These are phyloP conservation scores for Ariolimax columbianus DNA, from an alignment of 2,888 invertebrate species.

Conservation along the genomic window DNA sequence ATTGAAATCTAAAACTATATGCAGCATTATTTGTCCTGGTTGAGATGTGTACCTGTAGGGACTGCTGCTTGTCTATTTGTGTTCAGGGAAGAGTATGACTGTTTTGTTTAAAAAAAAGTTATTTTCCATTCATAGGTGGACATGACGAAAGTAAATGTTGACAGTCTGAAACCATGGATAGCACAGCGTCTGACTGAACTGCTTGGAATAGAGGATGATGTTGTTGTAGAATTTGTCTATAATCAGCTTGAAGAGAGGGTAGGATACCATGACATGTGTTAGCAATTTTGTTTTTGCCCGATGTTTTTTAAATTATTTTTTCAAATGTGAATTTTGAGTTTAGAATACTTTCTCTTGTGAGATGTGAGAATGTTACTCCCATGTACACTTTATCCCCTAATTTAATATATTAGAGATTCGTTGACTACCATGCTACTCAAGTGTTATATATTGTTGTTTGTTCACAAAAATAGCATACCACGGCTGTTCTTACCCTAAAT, in stretches of 20 bases:
- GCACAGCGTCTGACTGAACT: constrained; percentile 96
- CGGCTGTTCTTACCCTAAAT: background rate
- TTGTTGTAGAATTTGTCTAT: constrained; percentile 98
- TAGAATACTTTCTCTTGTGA: constrained; percentile 26
- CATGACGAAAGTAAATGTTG: constrained; percentile 98
- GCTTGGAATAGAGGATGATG: constrained; percentile 98
- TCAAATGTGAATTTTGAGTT: constrained; percentile 13
- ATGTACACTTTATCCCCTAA: background rate
- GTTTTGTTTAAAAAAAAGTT: too few relatives aligned
- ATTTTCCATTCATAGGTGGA: constrained; percentile 87
- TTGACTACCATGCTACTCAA: background rate
- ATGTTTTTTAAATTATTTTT: background rate
- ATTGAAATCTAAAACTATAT: too few relatives aligned
- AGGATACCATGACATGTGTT: constrained; percentile 45
- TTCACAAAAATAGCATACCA: background rate
- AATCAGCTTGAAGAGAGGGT: constrained; percentile 90
- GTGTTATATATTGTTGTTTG: background rate
- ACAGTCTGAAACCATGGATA: constrained; percentile 99
- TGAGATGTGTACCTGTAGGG: too few relatives aligned
- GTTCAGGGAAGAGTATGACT: too few relatives aligned
- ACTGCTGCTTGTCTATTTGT: too few relatives aligned
- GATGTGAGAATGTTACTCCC: background rate
- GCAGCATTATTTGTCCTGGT: too few relatives aligned
- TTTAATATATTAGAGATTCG: background rate
- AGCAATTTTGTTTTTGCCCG: background rate